Base-by-base conservation (phyloP, 2,113 vertebrate genomes). In the Chlorodrepanis virens region DNA sequence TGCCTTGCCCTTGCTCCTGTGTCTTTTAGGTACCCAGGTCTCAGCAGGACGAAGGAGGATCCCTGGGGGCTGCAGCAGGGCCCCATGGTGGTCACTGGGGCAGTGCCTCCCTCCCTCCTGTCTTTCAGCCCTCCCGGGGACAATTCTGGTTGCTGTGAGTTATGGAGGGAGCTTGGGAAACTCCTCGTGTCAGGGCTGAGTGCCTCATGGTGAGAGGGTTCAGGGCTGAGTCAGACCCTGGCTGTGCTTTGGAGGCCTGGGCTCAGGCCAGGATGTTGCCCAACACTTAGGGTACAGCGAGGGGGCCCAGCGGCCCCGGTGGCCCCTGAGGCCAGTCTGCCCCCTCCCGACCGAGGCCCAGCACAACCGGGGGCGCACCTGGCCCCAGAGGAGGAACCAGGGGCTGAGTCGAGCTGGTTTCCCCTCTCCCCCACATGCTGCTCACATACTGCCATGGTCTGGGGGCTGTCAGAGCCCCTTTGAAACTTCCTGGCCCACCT, bases 381-480 rank as follows among this genome's bases (percentile, higher is more conserved):
- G 50, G 14, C 45, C 37, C 28, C 16, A n/a, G 39, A 31, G n/a
- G 37, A 61, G n/a, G 35, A 31, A 11, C 14, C 0, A 0, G 19
- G 14, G 23, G 4, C 64, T n/a, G 29, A 60, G 54, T 50, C 0
- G 1, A 68, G 35, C 28, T 60, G 40, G 35, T 6, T 18, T 10
- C 49, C 2, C 1, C 1, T 2, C 14, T 49, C 13, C n/a, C 16
- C 4, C 1, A 9, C 18, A 22, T 0, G 6, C 65, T 1, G 3
- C 6, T 59, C 53, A 27, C 15, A 14, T 10, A 2, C 19, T 2
- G 0, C 4, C 31, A n/a, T 9, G 24, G 10, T 53, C 3, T 70
- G 37, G 17, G 50, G n/a, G 22, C 31, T 83, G 22, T 53, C 28
- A 24, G 82, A 77, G 37, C 29, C 25, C 29, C 54, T 45, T 45